A percentile compares a stretch with the other conserved stretches of the same genome.
phyloP scores from a whole-genome alignment of 2,888 invertebrate genomes.

The Ditula angustiorana region DNA sequence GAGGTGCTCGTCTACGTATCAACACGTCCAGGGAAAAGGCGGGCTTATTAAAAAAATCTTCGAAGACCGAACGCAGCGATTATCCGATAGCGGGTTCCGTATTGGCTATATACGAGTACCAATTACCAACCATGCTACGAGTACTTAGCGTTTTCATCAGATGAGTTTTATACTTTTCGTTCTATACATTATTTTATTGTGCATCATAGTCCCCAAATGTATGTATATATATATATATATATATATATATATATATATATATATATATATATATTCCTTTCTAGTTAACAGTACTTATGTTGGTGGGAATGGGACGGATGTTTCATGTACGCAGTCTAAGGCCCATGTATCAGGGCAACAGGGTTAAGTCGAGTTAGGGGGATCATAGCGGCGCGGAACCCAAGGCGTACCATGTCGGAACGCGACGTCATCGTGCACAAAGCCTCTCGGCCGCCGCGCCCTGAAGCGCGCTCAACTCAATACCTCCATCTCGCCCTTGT shows the following conservation, averaged over 20 bases:
- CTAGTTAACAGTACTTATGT: too few species aligned
- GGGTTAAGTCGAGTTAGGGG: not conserved
- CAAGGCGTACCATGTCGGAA: slow-evolving; percentile 41
- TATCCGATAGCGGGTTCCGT: slow-evolving; percentile 48
- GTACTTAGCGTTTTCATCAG: too few species aligned
- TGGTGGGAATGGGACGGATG: too few species aligned
- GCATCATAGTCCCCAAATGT: too few species aligned
- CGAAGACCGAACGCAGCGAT: not conserved
- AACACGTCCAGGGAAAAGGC: slow-evolving; percentile 50
- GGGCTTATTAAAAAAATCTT: slow-evolving; percentile 55
- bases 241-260: too few species aligned
- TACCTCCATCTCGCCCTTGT: slow-evolving; percentile 57
- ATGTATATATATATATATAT: too few species aligned
- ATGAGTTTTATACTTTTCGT: too few species aligned
- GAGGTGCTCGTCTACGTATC: slow-evolving; percentile 55
- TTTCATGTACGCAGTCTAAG: too few species aligned
- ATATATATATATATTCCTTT: too few species aligned
- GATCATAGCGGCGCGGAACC: slow-evolving; percentile 41
- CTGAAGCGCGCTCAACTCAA: slow-evolving; percentile 52
- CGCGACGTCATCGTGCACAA: slow-evolving; percentile 66
- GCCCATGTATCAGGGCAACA: too few species aligned
- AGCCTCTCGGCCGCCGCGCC: slow-evolving; percentile 47
- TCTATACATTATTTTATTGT: too few species aligned
- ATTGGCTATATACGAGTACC: slow-evolving; percentile 6
- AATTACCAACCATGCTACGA: too few species aligned